Evolutionary conservation across 2,888 invertebrate species (phyloP).

Genomic region (Arrhopalites spinosus): DNA sequence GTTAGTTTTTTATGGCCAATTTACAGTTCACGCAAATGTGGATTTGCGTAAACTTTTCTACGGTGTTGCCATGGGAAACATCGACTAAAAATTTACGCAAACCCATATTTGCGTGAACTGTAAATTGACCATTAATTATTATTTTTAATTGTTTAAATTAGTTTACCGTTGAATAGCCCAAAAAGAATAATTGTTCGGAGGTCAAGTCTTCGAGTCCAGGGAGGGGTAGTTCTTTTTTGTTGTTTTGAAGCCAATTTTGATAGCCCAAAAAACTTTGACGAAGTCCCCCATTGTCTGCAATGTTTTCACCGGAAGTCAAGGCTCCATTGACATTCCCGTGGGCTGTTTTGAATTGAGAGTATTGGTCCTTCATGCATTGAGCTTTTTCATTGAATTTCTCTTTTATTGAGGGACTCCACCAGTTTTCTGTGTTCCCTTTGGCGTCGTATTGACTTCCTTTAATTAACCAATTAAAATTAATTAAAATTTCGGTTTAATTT

Average conservation of each 20-base stretch:
- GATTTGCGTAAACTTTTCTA: no score
- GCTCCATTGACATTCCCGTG: constrained; percentile 13
- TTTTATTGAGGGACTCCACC: constrained; percentile 89
- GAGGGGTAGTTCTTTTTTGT: constrained; percentile 63
- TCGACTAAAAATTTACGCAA: no score
- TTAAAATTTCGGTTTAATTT: not conserved
- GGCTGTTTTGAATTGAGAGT: constrained; percentile 58
- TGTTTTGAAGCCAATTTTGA: constrained; percentile 74
- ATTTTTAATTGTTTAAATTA: not conserved
- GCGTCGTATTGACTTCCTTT: constrained; percentile 85
- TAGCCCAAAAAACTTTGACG: constrained; percentile 88
- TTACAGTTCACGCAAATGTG: no score
- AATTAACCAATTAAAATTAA: not conserved
- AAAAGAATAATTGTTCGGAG: constrained; percentile 81
- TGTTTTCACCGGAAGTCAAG: constrained; percentile 86
- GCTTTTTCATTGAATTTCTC: constrained; percentile 77
- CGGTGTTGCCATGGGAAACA: no score
- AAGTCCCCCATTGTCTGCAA: constrained; percentile 94
- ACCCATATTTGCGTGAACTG: no score
- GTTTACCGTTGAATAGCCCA: constrained; percentile 83
- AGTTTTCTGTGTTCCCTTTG: constrained; percentile 85
- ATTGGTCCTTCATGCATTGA: constrained; percentile 86
- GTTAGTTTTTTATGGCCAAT: not conserved
- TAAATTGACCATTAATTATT: no score
- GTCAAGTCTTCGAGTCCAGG: constrained; percentile 70